Evolutionary conservation across 2,888 invertebrate genomes (phyloP), one percentile per base, ranked within the genome.

Genomic region (Bugula neritina): DNA sequence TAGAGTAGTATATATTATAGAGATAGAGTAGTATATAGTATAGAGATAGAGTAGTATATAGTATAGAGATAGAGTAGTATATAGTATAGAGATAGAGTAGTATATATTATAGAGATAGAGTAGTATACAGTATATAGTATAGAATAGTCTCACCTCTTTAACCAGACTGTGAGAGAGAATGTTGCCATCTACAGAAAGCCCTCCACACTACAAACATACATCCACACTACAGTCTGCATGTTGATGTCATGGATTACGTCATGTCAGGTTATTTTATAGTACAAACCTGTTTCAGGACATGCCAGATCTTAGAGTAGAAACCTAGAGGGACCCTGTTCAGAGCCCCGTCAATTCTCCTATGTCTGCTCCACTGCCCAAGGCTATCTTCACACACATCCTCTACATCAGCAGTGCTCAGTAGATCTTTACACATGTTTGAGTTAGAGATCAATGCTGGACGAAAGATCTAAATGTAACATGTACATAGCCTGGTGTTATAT

Each of bases 301-400:
- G 77, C 97, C 97, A 98, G 17, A 97, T 93, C 75, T 93, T 88
- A 0, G 94, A 91, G 84, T 99, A 99, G 87, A 99, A 99, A 81
- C 95, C 94, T 72, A 93, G 87, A 0, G 99, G 99, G 1, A 99
- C 98, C 74, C 99, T 88, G 86, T 99, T 99, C 70, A 99, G 87
- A 0, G 98, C 95, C 1, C 99, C 99, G 85, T 99, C 99, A 54
- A 99, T 88, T 75, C 97, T 86, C 54, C 99, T 88, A 74, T 98
- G 88, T 73, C 99, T 88, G 78, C 99, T 86, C 99, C 99, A 99
- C 83, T 98, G 97, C 0, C 99, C 99, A 84, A 96, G 95, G 0
- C 92, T 87, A 81, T 94, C 94, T 43, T 74, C 75, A 25, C 73
- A 73, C 3, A 75, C 77, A 1, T 73, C 74, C 3, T 76, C 75